Evolutionary conservation across 2,113 vertebrate species (phyloP).

Genomic region (Notothenia rossii): DNA sequence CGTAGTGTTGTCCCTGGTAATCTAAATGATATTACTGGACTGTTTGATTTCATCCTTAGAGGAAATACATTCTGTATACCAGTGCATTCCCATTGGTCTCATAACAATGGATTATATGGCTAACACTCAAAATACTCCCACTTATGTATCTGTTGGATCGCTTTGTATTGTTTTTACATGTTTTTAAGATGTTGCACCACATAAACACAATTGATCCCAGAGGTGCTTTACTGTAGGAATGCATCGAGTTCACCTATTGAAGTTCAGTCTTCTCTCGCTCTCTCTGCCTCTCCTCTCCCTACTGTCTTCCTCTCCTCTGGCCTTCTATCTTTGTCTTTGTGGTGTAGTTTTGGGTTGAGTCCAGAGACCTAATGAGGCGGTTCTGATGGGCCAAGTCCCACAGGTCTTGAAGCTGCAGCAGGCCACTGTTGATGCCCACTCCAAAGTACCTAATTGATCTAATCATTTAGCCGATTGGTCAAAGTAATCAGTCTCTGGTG

Average conservation of each 20-base stretch:
- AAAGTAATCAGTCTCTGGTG: slow-evolving; percentile 79
- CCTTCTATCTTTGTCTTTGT: slow-evolving; percentile 70
- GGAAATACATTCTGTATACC: slow-evolving; percentile 65
- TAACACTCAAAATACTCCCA: slow-evolving; percentile 78
- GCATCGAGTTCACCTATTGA: slow-evolving; percentile 70
- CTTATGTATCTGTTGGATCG: slow-evolving; percentile 78
- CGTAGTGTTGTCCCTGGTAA: slow-evolving; percentile 72
- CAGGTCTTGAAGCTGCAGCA: slow-evolving; percentile 70
- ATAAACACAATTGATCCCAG: slow-evolving; percentile 78
- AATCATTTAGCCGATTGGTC: slow-evolving; percentile 84
- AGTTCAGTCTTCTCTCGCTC: slow-evolving; percentile 52
- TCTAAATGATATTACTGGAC: slow-evolving; percentile 80
- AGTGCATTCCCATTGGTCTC: slow-evolving; percentile 69
- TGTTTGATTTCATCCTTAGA: slow-evolving; percentile 78
- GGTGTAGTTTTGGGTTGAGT: slow-evolving; percentile 72
- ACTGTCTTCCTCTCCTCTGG: slow-evolving; percentile 40
- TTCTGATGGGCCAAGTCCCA: slow-evolving; percentile 78
- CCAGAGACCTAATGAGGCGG: slow-evolving; percentile 82
- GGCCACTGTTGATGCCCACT: slow-evolving; percentile 71
- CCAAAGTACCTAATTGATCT: slow-evolving; percentile 82
- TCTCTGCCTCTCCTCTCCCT: slow-evolving; percentile 26
- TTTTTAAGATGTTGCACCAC: slow-evolving; percentile 73
- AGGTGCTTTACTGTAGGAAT: slow-evolving; percentile 59
- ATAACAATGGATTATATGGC: slow-evolving; percentile 76
- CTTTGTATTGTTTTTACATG: slow-evolving; percentile 79